phyloP scores from a whole-genome alignment of 2,888 invertebrate genomes.

The Oxystoma pomonae region DNA sequence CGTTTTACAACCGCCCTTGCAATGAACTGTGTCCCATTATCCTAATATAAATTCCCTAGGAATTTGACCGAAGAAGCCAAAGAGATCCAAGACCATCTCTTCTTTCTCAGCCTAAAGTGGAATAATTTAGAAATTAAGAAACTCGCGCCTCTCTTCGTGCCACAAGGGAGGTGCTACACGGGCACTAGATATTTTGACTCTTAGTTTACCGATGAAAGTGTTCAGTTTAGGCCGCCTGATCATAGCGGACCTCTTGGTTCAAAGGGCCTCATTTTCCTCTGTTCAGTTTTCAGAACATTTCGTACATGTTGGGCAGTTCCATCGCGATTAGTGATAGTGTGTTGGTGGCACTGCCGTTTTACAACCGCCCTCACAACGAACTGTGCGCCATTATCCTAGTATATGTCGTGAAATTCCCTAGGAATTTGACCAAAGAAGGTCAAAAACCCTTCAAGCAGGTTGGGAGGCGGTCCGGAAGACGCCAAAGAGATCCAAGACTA shows the following conservation, averaged over 20 bases:
- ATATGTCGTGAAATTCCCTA: constrained; percentile 93
- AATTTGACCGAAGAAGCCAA: constrained; percentile 92
- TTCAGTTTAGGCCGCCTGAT: constrained; percentile 93
- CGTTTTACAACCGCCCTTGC: constrained; percentile 97
- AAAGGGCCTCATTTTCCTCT: constrained; percentile 69
- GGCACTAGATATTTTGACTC: constrained; percentile 98
- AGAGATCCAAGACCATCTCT: constrained; percentile 92
- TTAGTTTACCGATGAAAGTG: constrained; percentile 96
- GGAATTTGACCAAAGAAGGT: constrained; percentile 78
- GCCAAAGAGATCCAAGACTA: constrained; percentile 92
- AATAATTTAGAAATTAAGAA: constrained; percentile 87
- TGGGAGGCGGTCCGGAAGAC: constrained; percentile 95
- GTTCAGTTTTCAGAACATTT: constrained; percentile 78
- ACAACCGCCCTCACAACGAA: constrained; percentile 95
- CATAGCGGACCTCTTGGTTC: constrained; percentile 55
- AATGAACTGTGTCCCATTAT: constrained; percentile 95
- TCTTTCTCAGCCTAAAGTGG: constrained; percentile 96
- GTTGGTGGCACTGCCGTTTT: constrained; percentile 94
- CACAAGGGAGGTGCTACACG: constrained; percentile 90
- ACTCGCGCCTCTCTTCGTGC: constrained; percentile 92
- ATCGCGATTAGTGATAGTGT: constrained; percentile 60
- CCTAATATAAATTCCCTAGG: no score
- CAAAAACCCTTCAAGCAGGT: constrained; percentile 84
- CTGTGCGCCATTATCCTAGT: constrained; percentile 93
- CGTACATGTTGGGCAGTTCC: constrained; percentile 61